Percentiles rank a stretch among this genome's conserved stretches.
Conservation (phyloP, 2,113 vertebrate species). For the Proterorhinus semilunaris region DNA sequence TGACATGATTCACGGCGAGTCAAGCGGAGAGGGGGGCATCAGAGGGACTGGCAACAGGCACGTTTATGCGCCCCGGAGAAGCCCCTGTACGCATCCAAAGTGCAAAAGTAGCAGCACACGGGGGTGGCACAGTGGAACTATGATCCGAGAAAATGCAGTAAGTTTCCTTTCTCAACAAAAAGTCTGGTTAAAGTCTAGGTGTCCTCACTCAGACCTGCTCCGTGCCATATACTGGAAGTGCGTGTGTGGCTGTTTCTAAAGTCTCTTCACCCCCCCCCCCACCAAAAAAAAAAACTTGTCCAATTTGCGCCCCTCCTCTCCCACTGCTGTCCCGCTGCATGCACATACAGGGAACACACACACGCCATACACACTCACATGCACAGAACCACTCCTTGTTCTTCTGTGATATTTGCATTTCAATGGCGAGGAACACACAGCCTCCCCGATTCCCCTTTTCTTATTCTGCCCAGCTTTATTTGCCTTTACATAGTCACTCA, state of each 20-base stretch:
- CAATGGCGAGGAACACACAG: constrained; percentile 80
- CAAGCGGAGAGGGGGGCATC: constrained; percentile 68
- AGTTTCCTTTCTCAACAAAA: background rate
- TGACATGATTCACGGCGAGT: constrained; percentile 81
- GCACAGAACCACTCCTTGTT: constrained; percentile 82
- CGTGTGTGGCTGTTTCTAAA: constrained; percentile 77
- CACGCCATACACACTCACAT: constrained; percentile 55
- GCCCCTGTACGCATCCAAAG: constrained; percentile 44
- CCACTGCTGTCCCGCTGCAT: constrained; percentile 62
- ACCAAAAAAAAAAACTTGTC: constrained; percentile 71
- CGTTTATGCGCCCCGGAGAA: constrained; percentile 62
- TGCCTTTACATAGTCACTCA: constrained; percentile 63
- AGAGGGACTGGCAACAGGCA: constrained; percentile 48
- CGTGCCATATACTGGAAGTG: constrained; percentile 63
- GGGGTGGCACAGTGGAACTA: background rate
- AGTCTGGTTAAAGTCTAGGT: constrained; percentile 18
- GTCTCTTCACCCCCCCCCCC: constrained; percentile 66
- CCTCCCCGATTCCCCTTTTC: constrained; percentile 53
- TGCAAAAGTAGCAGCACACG: constrained; percentile 24
- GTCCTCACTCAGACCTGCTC: constrained; percentile 54
- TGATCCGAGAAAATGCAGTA: background rate
- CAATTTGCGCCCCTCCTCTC: constrained; percentile 77
- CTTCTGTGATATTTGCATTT: constrained; percentile 83
- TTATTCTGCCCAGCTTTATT: constrained; percentile 64
- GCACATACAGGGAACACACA: constrained; percentile 61